Evolutionary conservation across 2,797 vertebrate genomes (phyloP).

Genomic region (Netta rufina): DNA sequence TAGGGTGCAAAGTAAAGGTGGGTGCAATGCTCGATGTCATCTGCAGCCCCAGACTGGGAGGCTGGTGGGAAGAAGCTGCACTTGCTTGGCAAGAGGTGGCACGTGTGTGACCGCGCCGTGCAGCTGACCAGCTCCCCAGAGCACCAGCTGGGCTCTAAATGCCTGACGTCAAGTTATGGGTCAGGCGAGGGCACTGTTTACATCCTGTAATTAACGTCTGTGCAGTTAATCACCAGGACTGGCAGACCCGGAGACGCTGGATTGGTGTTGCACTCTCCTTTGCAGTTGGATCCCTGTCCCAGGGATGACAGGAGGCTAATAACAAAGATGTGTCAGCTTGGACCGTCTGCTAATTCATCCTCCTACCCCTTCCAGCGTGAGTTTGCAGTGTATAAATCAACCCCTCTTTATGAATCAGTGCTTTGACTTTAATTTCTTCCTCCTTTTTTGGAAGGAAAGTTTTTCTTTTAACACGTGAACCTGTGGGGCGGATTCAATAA

Average conservation of each 20-base stretch:
- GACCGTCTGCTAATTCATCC: not conserved
- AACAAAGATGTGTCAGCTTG: not conserved
- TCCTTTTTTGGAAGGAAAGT: not conserved
- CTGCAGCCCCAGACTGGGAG: not conserved
- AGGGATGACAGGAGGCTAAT: not conserved
- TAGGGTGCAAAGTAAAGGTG: not conserved
- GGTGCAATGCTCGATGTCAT: rapidly evolving
- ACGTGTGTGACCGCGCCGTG: rapidly evolving
- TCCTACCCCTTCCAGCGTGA: not conserved
- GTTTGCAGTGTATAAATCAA: not conserved
- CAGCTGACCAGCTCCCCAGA: not conserved
- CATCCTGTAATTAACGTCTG: slow-evolving; percentile 39
- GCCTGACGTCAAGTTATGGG: not conserved
- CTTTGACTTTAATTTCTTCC: not conserved
- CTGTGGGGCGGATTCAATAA: not conserved
- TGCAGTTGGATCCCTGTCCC: not conserved
- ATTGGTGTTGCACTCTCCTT: rapidly evolving
- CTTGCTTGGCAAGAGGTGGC: not conserved
- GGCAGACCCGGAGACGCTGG: not conserved
- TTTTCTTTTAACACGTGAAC: rapidly evolving
- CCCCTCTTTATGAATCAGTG: not conserved
- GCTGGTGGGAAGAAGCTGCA: not conserved
- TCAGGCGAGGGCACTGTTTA: slow-evolving; percentile 14
- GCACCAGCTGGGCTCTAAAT: not conserved
- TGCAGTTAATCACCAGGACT: not conserved